Percentiles rank a stretch among this genome's conserved stretches.
Conservation (phyloP, 2,113 vertebrate genomes). For the Sprattus sprattus region DNA sequence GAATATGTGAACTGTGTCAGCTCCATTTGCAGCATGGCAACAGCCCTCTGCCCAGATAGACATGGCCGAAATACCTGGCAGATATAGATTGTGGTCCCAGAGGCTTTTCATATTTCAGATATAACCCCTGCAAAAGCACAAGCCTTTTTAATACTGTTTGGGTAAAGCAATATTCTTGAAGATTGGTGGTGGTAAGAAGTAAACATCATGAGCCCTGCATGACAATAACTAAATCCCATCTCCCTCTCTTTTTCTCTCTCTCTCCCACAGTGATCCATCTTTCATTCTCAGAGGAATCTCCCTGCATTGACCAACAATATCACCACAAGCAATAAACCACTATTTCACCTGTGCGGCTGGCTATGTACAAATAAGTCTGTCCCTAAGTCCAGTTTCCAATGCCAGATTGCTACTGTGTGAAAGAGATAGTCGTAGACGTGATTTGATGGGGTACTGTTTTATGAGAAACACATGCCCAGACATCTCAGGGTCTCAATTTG, state of each 20-base stretch:
- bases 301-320: not conserved
- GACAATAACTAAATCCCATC: conserved; percentile 6
- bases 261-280: not conserved
- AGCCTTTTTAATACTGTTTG: not conserved
- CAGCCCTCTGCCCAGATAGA: conserved; percentile 14
- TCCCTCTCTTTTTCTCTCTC: not conserved
- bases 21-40: not conserved
- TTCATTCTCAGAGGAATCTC: not conserved
- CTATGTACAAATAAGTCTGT: not conserved
- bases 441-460: not conserved
- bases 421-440: not conserved
- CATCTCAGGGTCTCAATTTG: not conserved
- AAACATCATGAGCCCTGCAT: conserved; percentile 10
- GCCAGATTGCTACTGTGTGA: not conserved
- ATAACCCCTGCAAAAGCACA: not conserved
- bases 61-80: not conserved
- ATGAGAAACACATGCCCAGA: not conserved
- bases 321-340: not conserved
- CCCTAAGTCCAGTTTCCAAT: not conserved
- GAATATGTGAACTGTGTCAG: not conserved
- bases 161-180: conserved; percentile 2
- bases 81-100: not conserved
- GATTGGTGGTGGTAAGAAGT: not conserved
- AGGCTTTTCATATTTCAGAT: not conserved
- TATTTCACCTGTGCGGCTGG: not conserved